Conservation (phyloP, 1,140 invertebrate genomes). For the Drosophila nannoptera region DNA sequence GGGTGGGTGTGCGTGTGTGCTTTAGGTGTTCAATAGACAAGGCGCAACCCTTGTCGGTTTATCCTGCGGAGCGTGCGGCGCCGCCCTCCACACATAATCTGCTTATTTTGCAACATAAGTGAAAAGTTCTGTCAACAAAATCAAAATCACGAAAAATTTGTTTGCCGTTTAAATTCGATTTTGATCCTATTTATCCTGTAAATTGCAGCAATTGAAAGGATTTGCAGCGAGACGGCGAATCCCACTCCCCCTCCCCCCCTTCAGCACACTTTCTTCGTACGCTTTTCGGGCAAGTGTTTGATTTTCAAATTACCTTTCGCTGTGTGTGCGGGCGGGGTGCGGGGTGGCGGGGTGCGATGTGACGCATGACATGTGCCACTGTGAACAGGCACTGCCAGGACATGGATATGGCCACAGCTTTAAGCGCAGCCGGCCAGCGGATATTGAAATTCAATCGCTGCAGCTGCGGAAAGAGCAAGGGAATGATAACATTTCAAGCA, state of each 20-base stretch:
- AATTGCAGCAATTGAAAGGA: conserved; percentile 78
- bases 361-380: conserved; percentile 24
- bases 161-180: conserved; percentile 79
- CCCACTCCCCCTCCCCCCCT: background rate
- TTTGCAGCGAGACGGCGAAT: conserved; percentile 48
- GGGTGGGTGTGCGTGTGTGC: conserved; percentile 20
- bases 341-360: conserved; percentile 7
- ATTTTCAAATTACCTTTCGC: conserved; percentile 74
- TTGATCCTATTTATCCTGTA: conserved; percentile 78
- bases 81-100: conserved; percentile 56
- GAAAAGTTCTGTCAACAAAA: conserved; percentile 78
- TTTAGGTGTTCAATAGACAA: conserved; percentile 47
- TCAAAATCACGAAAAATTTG: conserved; percentile 76
- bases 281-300: conserved; percentile 55
- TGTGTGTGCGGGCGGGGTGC: conserved; percentile 26
- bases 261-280: conserved; percentile 1
- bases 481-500: background rate
- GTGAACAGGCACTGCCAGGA: conserved; percentile 26
- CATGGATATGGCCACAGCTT: conserved; percentile 41
- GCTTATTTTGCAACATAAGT: conserved; percentile 74
- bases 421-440: conserved; percentile 41
- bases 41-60: conserved; percentile 51
- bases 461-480: conserved; percentile 37
- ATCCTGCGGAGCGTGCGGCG: conserved; percentile 27
- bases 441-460: conserved; percentile 74